phyloP scores from a whole-genome alignment of 2,888 invertebrate species.

The Epistrophe grossulariae region DNA sequence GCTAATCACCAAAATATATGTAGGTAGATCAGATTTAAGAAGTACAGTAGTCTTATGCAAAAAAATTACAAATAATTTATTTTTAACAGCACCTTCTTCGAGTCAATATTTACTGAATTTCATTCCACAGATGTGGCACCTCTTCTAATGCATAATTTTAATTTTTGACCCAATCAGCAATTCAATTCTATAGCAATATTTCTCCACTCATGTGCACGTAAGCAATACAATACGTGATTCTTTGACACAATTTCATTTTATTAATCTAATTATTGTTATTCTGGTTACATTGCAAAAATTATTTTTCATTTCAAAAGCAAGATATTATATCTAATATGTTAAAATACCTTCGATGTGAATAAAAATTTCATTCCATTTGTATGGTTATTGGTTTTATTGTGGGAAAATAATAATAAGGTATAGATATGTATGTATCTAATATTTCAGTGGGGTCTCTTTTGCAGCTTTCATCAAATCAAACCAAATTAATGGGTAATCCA shows the following conservation, averaged over 20 bases:
- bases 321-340: neutral
- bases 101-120: neutral
- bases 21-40: too few species aligned
- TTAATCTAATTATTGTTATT: slow-evolving; percentile 10
- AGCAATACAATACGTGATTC: slow-evolving; percentile 14
- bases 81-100: neutral
- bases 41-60: too few species aligned
- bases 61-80: neutral
- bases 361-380: neutral
- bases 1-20: too few species aligned
- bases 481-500: too few species aligned
- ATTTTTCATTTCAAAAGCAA: neutral
- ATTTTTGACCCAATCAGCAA: slow-evolving; percentile 14
- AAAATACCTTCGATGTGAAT: neutral
- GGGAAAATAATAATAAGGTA: neutral
- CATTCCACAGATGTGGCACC: neutral
- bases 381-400: neutral
- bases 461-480: too few species aligned
- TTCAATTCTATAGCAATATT: neutral
- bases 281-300: neutral
- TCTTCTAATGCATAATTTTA: neutral
- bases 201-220: neutral
- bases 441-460: too few species aligned
- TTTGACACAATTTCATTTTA: neutral
- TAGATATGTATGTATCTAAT: too few species aligned